Conservation (phyloP, 2,797 vertebrate genomes). For the Echeneis naucrates region DNA sequence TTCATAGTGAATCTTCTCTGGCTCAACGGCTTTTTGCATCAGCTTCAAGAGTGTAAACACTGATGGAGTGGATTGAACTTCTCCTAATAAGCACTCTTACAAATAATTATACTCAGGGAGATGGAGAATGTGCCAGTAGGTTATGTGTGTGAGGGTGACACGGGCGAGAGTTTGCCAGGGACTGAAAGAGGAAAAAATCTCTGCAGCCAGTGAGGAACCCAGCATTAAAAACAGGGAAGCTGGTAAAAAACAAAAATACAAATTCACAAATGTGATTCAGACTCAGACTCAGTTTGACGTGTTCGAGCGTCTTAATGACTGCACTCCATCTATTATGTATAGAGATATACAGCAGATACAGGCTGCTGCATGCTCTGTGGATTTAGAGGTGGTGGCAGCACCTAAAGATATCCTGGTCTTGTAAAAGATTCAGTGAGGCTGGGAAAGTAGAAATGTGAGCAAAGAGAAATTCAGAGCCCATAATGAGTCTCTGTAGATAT, state of each 20-base stretch:
- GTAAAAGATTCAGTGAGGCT: conserved; percentile 64
- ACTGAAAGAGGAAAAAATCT: background rate
- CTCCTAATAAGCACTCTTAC: conserved; percentile 46
- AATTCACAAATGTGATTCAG: background rate
- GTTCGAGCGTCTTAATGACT: background rate
- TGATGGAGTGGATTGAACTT: conserved; percentile 57
- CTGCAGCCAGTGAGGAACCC: conserved; percentile 6
- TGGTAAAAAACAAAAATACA: background rate
- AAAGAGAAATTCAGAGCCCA: conserved; percentile 47
- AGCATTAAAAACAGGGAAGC: background rate
- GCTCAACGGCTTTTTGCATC: conserved; percentile 56
- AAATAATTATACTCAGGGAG: conserved; percentile 38
- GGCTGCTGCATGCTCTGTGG: conserved; percentile 43
- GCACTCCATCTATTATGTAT: conserved; percentile 66
- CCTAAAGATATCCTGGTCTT: conserved; percentile 55
- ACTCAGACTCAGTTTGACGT: conserved; percentile 1
- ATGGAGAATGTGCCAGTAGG: background rate
- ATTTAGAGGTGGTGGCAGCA: conserved; percentile 59
- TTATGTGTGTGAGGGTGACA: background rate
- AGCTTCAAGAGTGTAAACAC: conserved; percentile 65
- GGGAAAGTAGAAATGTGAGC: conserved; percentile 51
- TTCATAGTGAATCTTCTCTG: conserved; percentile 38
- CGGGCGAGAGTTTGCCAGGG: background rate
- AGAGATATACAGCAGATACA: conserved; percentile 43
- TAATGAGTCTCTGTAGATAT: conserved; percentile 73